These are phyloP conservation scores for Alca torda DNA, from an alignment of 2,797 vertebrate genomes.

Conservation along the genomic window DNA sequence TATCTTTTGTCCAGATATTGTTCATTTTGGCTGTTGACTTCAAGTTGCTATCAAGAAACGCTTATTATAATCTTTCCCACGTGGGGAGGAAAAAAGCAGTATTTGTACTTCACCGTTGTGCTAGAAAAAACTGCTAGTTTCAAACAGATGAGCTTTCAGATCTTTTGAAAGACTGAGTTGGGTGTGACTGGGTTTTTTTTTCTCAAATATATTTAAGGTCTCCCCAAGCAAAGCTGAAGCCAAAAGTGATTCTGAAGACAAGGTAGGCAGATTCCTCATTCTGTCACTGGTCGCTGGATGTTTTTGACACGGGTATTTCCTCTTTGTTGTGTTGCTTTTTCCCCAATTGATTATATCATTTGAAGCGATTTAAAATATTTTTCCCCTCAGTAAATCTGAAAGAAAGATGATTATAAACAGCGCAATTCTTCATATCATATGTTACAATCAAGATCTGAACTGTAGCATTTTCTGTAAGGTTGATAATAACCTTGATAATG, in stretches of 20 bases:
- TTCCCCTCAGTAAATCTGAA: background rate
- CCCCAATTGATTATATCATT: fast-evolving
- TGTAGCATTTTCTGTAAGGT: background rate
- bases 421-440: background rate
- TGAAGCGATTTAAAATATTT: background rate
- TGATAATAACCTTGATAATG: background rate
- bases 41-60: background rate
- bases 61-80: background rate
- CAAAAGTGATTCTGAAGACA: constrained; percentile 85
- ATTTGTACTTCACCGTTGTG: background rate
- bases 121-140: background rate
- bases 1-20: background rate
- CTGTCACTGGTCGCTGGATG: background rate
- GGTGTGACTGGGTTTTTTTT: background rate
- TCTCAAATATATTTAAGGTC: constrained; percentile 77
- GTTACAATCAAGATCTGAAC: background rate
- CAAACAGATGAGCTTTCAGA: background rate
- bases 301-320: background rate
- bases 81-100: background rate
- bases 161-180: background rate
- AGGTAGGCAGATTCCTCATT: constrained; percentile 77
- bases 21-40: background rate
- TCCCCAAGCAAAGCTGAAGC: constrained; percentile 85
- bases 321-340: background rate
- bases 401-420: background rate